Base-by-base conservation (phyloP, 2,888 invertebrate genomes). In the Parasteatoda lunata region DNA sequence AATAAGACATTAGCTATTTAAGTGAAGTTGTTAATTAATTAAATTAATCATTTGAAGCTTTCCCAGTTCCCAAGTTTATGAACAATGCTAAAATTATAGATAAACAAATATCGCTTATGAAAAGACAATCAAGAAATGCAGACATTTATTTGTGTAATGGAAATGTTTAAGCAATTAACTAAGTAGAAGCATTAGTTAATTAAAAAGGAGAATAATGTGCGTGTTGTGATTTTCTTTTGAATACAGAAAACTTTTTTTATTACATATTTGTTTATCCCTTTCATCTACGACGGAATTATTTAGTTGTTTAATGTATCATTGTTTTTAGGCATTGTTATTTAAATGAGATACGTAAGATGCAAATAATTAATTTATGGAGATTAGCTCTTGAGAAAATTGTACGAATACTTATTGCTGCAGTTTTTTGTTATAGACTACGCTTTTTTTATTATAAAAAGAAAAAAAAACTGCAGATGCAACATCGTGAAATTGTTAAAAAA, bases 71-170 rank as follows among this genome's bases (percentile, higher is more conserved):
- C 30, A 30, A 30, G 30, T 30, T 30, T 30, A 30, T 30, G 30
- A 30, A 30, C 30, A 30, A 30, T 30, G 30, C 30, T 30, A 30
- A 59, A 59, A n/a, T 0, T 3, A 13, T 59, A 59, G 0, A n/a
- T n/a, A 59, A 59, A 59, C 59, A 59, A 59, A 59, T 3, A 59
- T 59, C 11, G 4, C 8, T 9, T 68, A 15, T 13, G 15, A 73
- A 73, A 51, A n/a, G 72, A 72, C 52, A 73, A 49, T 54, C 30
- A 15, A n/a, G 72, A 52, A 73, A 73, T 54, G 72, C 72, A 77
- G 48, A 30, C 76, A 77, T 52, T 77, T 68, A 68, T 48, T 77
- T 77, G 51, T 52, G 51, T 77, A 77, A 65, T 52, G 68, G 15
- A 30, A 68, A 45, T 52, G 66, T n/a, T 52, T 51, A 30, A 45